These are phyloP conservation scores for Gymnoscopelus braueri DNA, from an alignment of 2,797 vertebrate species.

Conservation along the genomic window DNA sequence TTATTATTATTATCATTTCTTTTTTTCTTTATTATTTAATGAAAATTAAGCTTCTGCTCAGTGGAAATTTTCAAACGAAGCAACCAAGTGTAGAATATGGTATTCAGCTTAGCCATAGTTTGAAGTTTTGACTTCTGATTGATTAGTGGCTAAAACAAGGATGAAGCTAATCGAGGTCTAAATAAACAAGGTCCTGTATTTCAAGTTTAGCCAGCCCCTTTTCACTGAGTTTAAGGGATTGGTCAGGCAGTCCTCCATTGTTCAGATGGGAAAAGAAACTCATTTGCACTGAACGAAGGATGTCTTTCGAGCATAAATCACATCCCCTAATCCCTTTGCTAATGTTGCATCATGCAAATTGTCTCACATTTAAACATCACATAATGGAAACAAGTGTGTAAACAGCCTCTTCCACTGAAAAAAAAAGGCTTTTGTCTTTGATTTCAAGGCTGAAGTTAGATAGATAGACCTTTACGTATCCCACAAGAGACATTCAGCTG, in stretches of 20 bases:
- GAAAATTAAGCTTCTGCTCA: no score
- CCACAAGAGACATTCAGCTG: no score
- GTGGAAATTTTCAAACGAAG: no score
- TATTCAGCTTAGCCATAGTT: no score
- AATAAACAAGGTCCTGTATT: conserved; percentile 79
- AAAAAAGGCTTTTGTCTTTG: conserved; percentile 50
- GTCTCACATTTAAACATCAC: conserved; percentile 80
- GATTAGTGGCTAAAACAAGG: conserved; percentile 22
- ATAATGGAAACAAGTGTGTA: conserved; percentile 76
- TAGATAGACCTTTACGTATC: no score
- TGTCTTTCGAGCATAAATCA: conserved; percentile 85
- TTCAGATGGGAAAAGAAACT: conserved; percentile 83
- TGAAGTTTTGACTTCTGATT: conserved; percentile 56
- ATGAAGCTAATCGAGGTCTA: conserved; percentile 73
- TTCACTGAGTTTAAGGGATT: conserved; percentile 81
- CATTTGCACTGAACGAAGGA: conserved; percentile 85
- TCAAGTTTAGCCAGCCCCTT: conserved; percentile 80
- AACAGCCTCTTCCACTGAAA: conserved; percentile 40
- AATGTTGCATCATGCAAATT: conserved; percentile 82
- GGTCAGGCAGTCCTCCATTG: conserved; percentile 78
- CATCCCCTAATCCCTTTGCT: conserved; percentile 82
- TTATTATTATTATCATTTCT: no score
- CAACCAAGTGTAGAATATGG: no score
- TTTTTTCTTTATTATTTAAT: no score
- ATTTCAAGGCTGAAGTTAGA: conserved; percentile 44